A percentile compares a stretch with the other conserved stretches of the same genome.
Conservation (phyloP, 2,888 invertebrate genomes). For the Ceriagrion tenellum region DNA sequence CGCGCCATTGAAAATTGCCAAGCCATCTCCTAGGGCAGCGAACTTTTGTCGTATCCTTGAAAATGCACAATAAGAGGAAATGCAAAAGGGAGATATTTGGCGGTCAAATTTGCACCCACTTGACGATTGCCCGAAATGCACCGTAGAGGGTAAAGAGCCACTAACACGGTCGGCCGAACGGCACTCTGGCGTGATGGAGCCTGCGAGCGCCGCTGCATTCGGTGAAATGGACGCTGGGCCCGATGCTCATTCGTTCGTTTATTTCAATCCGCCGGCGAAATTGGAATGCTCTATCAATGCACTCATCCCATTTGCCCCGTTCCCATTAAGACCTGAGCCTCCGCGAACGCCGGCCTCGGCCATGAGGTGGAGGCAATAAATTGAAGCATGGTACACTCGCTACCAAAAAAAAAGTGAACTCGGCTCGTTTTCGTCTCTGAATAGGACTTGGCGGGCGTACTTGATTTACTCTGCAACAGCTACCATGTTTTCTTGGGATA, state of each 20-base stretch:
- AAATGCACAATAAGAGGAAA: neutral
- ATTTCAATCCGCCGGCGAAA: neutral
- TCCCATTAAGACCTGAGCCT: neutral
- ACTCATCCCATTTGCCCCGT: neutral
- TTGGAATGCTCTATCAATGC: neutral
- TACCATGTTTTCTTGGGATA: neutral
- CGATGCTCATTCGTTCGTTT: neutral
- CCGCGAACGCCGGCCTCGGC: neutral
- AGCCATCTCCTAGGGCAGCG: too few relatives aligned
- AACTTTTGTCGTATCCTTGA: too few relatives aligned
- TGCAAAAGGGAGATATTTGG: neutral
- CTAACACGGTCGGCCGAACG: too few relatives aligned
- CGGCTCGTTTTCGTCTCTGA: neutral
- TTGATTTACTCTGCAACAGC: neutral
- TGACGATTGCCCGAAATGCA: neutral
- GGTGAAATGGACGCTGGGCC: neutral
- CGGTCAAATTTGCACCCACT: neutral
- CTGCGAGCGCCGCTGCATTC: neutral
- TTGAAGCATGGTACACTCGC: neutral
- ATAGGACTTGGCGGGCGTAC: neutral
- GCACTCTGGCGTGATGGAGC: neutral
- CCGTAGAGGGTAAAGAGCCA: neutral
- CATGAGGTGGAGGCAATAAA: neutral
- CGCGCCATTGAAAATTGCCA: too few relatives aligned
- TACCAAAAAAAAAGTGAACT: neutral